These are phyloP conservation scores for Prinia subflava DNA, from an alignment of 2,113 vertebrate genomes.

Conservation along the genomic window DNA sequence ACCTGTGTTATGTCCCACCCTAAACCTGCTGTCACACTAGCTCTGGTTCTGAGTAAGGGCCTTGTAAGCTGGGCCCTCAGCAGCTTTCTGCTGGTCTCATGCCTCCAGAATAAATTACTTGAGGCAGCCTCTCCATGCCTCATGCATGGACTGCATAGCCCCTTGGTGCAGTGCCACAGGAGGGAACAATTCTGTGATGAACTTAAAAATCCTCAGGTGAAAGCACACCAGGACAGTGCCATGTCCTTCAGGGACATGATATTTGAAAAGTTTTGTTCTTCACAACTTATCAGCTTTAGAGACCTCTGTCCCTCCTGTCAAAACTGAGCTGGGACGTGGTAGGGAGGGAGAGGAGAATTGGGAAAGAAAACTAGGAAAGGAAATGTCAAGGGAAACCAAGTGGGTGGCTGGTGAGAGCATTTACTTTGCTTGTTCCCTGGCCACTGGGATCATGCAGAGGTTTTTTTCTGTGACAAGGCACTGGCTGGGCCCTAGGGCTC, in stretches of 20 bases:
- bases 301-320: neutral
- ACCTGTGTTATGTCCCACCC: neutral
- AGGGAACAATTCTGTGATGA: neutral
- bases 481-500: neutral
- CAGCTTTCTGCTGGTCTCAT: neutral
- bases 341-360: neutral
- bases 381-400: neutral
- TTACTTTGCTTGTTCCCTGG: neutral
- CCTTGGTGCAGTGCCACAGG: neutral
- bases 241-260: neutral
- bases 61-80: neutral
- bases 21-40: neutral
- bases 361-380: neutral
- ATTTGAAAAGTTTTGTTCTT: neutral
- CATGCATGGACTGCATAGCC: fast-evolving
- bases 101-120: fast-evolving
- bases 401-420: neutral
- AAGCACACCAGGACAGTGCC: neutral
- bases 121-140: neutral
- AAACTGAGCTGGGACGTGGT: neutral
- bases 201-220: neutral
- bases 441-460: neutral
- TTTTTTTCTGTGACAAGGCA: neutral
- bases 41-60: neutral
- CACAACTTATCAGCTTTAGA: neutral